Base-by-base conservation (phyloP, 2,797 vertebrate genomes). In the Phataginus tetradactyla region DNA sequence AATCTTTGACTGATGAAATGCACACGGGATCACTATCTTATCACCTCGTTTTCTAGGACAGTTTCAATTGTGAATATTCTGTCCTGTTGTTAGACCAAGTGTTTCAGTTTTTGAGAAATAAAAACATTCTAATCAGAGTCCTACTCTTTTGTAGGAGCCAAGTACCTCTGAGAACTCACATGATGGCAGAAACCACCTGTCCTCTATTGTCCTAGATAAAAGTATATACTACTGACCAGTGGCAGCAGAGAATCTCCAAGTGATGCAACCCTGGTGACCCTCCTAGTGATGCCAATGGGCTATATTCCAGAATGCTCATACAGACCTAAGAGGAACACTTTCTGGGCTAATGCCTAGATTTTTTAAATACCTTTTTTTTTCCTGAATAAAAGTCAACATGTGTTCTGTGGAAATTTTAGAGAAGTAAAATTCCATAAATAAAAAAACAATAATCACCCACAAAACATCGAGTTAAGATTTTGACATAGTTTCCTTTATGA, bases 81-180 rank as follows among this genome's bases (percentile, higher is more conserved):
- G 2, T 55, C 39, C 32, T 88, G 45, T 23, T 88, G 34, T 32
- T 78, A 86, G 42, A 51, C 3, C 1, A 90, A 21, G 39, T 75
- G 84, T 78, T 93, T 94, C 32, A 61, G 53, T 64, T 94, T 89
- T 68, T 71, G 20, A 42, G 90, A 95, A 79, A 92, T 11, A 72
- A 45, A 85, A 63, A 83, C 64, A 71, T 71, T 64, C 34, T 77
- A 80, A 89, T 86, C 55, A 74, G 20, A 92, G 45, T 5, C 49
- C 21, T 17, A 20, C n/a, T 89, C 66, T 72, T 93, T 86, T 72
- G 4, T 25, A 85, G 86, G 34, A 86, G 21, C 17, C 10, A 80
- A 89, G n/a, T 9, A 90, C 29, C 13, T 13, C 74, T 61, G 57
- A 74, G 21, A 45, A 45, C 11, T 8, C 9, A 45, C 45, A 45